Evolutionary conservation across 92 coral and sea anemone species (phyloP).

Genomic region (Siderastrea siderea): DNA sequence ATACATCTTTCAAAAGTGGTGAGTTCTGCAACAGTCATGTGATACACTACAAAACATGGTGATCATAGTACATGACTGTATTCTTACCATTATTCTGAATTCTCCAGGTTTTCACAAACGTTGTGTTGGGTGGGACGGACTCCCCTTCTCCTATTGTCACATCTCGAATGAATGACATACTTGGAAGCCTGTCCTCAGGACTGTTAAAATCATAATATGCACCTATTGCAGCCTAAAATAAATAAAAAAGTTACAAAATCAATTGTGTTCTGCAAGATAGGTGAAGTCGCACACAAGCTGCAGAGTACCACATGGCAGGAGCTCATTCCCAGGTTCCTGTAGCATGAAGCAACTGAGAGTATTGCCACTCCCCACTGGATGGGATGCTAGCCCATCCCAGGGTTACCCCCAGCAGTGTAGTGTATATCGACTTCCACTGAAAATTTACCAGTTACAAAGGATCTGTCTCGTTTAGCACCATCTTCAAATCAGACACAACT

Average conservation of each 20-base stretch:
- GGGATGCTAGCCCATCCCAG: no score
- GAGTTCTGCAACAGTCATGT: not conserved
- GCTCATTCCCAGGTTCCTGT: no score
- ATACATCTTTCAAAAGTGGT: no score
- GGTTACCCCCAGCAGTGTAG: no score
- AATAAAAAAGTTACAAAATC: not conserved
- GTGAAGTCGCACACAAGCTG: no score
- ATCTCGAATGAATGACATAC: constrained; percentile 91
- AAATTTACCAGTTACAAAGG: no score
- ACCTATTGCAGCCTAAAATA: constrained; percentile 92
- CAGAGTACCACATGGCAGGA: no score
- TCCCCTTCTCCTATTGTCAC: constrained; percentile 99
- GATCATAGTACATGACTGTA: not conserved
- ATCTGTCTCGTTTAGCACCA: no score
- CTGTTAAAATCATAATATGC: constrained; percentile 98
- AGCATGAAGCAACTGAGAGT: no score
- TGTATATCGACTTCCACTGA: no score
- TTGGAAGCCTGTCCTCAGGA: constrained; percentile 88
- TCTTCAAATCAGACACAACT: no score
- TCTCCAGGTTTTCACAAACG: constrained; percentile 96
- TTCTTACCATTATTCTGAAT: constrained; percentile 91
- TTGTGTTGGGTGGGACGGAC: constrained; percentile 93
- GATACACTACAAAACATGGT: not conserved
- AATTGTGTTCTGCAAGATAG: not conserved
- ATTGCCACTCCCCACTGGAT: no score